Percentiles rank a stretch among this genome's conserved stretches.
These are phyloP conservation scores for Orientallactaga sibirica DNA, from an alignment of 2,797 vertebrate species.

Conservation along the genomic window DNA sequence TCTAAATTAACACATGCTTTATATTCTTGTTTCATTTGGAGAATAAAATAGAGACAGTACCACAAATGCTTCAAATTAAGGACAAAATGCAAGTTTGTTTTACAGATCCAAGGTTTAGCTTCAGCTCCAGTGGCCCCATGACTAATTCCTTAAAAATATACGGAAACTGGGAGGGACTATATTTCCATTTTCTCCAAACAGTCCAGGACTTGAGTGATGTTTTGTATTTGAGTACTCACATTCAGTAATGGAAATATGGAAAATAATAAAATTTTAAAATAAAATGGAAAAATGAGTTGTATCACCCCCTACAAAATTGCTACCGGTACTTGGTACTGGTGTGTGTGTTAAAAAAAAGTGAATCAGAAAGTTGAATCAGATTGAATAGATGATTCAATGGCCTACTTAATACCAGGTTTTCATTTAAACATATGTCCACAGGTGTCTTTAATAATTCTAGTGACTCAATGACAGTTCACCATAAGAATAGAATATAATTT, in stretches of 20 bases:
- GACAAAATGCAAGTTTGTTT: constrained; percentile 43
- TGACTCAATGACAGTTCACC: background rate
- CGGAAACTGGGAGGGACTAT: background rate
- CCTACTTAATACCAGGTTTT: background rate
- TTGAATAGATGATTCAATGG: background rate
- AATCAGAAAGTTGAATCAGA: background rate
- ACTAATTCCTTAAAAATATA: constrained; percentile 41
- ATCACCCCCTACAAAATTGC: background rate
- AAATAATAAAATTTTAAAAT: background rate
- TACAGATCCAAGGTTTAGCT: constrained; percentile 47
- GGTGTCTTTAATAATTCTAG: background rate
- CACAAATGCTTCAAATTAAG: background rate
- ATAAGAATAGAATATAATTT: background rate
- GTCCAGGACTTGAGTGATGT: background rate
- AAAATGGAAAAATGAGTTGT: background rate
- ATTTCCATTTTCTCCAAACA: background rate
- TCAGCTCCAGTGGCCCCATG: background rate
- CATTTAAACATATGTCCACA: background rate
- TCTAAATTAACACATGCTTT: constrained; percentile 6
- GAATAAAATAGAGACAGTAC: background rate
- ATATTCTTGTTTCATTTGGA: constrained; percentile 36
- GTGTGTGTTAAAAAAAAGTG: background rate
- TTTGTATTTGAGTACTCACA: background rate
- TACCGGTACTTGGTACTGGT: background rate
- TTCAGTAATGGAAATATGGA: background rate